Evolutionary conservation across 1,140 invertebrate species (phyloP).

Genomic region (Drosophila neocordata): DNA sequence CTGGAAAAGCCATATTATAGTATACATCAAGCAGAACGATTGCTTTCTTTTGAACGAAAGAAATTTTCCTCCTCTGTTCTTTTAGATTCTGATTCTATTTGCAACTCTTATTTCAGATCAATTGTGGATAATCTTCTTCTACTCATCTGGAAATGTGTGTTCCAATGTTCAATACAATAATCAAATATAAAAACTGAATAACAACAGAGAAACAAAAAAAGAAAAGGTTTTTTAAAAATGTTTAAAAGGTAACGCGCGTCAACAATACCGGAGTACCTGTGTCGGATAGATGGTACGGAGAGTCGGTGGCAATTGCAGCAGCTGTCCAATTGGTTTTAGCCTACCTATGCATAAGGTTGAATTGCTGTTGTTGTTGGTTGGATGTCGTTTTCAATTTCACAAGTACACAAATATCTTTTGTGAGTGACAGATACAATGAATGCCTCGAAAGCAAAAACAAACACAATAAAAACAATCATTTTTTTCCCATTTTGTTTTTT

Average conservation of each 20-base stretch:
- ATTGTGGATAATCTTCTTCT: not conserved
- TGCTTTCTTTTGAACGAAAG: too few species aligned
- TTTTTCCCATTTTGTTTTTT: conserved; percentile 11
- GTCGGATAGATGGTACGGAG: conserved; percentile 6
- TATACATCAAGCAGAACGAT: too few species aligned
- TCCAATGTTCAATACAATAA: conserved; percentile 52
- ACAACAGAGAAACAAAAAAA: conserved; percentile 5
- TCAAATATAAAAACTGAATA: conserved; percentile 26
- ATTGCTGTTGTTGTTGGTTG: not conserved
- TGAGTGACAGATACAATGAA: conserved; percentile 22
- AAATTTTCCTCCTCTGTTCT: too few species aligned
- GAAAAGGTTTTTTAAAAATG: conserved; percentile 50
- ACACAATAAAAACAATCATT: conserved; percentile 61
- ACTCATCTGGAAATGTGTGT: not conserved
- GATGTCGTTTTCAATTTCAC: conserved; percentile 21
- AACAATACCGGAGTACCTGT: conserved; percentile 47
- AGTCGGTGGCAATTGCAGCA: conserved; percentile 44
- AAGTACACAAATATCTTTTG: conserved; percentile 47
- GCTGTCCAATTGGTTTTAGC: conserved; percentile 66
- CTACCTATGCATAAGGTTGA: conserved; percentile 71
- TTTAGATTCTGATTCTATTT: too few species aligned
- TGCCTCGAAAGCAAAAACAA: conserved; percentile 44
- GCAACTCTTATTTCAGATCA: too few species aligned
- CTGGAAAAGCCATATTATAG: too few species aligned
- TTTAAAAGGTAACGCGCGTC: conserved; percentile 64